Evolutionary conservation across 2,888 invertebrate species (phyloP), one percentile per base, ranked within the genome.

Genomic region (Hetaerina titia): DNA sequence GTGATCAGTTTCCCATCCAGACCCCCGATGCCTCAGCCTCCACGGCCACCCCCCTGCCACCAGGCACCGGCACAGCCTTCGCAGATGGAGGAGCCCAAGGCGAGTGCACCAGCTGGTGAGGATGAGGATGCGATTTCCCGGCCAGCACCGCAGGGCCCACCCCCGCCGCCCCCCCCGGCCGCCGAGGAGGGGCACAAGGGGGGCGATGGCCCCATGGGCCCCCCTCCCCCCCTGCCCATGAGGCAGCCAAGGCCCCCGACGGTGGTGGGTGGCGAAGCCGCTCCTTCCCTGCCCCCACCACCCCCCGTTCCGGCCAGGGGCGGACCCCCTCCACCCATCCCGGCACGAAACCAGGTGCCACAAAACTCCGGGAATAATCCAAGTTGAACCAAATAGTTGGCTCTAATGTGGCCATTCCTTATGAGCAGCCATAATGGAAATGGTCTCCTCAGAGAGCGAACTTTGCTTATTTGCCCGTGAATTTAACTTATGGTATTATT

Each of bases 281-380:
- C 97, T 96, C 45, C 97, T 96, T 22, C 96, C 56, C 90, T 95
- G 95, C 81, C 94, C 95, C 64, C 96, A 96, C 97, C 97, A 1
- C 97, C 97, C 2, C 97, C 97, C 0, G 97, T 97, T 60, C 98
- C 98, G 1, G 97, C 97, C 0, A 97, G 98, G 95, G 97, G 97
- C 95, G 95, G 95, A 96, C 96, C 89, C 96, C 95, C 58, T 96
- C 96, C 58, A 96, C 95, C 74, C 96, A 95, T 88, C 96, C 95
- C 17, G 96, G 96, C 95, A 96, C 96, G 95, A 9, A 58, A 81
- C 60, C 94, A 60, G 60, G 45, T 45, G 19, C 87, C 58, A 13
- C 94, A 25, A 22, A 17, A 56, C 45, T 45, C 63, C 31, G 25
- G 64, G 31, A 90, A 63, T 90, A 19, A 25, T 45, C 92, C 22